A percentile compares a stretch with the other conserved stretches of the same genome.
Conservation (phyloP, 2,888 invertebrate species). For the Formica aserva region DNA sequence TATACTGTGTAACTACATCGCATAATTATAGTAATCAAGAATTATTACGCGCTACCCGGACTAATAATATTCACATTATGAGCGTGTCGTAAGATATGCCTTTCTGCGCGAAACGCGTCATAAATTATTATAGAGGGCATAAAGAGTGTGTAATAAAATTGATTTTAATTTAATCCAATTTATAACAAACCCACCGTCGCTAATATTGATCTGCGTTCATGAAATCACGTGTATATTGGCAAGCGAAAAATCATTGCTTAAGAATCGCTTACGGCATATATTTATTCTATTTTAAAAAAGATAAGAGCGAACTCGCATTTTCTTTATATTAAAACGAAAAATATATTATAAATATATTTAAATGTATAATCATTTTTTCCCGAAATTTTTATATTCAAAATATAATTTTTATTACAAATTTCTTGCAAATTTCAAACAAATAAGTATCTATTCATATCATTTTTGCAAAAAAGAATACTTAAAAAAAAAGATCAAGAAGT, state of each 20-base stretch:
- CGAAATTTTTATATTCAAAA: neutral
- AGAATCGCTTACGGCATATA: neutral
- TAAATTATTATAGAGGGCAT: constrained; percentile 27
- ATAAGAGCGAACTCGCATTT: neutral
- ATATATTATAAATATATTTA: neutral
- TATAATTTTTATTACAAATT: neutral
- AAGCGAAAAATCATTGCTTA: constrained; percentile 1
- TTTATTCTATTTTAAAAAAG: neutral
- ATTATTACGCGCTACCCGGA: constrained; percentile 38
- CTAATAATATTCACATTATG: constrained; percentile 46
- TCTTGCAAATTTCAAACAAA: neutral
- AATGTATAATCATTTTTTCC: neutral
- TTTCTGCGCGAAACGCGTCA: constrained; percentile 14
- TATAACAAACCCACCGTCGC: neutral
- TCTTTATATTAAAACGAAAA: neutral
- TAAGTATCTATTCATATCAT: neutral
- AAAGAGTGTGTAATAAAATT: constrained; percentile 35
- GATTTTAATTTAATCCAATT: constrained; percentile 49
- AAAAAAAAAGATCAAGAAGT: neutral
- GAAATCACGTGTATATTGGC: neutral
- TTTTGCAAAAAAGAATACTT: neutral
- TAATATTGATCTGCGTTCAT: constrained; percentile 1
- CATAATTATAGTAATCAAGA: constrained; percentile 49
- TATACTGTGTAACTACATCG: neutral
- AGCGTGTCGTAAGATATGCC: constrained; percentile 31